Conservation (phyloP, 2,888 invertebrate species). For the Gymnocheta viridis region DNA sequence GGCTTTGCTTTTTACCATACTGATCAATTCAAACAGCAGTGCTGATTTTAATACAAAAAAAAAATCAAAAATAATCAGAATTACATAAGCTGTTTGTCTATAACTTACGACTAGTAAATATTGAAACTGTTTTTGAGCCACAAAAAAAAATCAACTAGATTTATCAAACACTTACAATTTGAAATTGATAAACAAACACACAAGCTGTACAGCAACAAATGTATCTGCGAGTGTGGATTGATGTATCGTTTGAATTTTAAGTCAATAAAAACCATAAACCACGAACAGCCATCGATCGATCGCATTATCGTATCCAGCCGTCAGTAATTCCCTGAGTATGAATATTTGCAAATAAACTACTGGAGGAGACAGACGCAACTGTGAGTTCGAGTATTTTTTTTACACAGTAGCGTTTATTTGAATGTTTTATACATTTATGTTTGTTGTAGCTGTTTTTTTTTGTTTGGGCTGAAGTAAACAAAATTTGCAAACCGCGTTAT, state of each 20-base stretch:
- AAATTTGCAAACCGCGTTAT: constrained; percentile 58
- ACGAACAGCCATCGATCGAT: constrained; percentile 31
- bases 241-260: constrained; percentile 39
- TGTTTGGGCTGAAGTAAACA: not conserved
- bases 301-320: not conserved
- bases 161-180: constrained; percentile 41
- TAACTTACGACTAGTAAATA: constrained; percentile 40
- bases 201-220: not conserved
- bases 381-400: constrained; percentile 4
- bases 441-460: constrained; percentile 18
- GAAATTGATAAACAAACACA: constrained; percentile 43
- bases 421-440: constrained; percentile 5
- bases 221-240: not conserved
- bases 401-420: constrained; percentile 38
- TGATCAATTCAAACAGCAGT: constrained; percentile 35
- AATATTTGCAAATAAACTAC: constrained; percentile 16
- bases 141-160: constrained; percentile 12
- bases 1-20: constrained; percentile 7
- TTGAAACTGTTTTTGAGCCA: constrained; percentile 29
- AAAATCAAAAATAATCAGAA: too few relatives aligned
- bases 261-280: constrained; percentile 38
- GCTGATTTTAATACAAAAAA: not conserved
- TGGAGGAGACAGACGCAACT: constrained; percentile 5
- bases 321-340: not conserved
- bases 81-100: constrained; percentile 8